phyloP scores from a whole-genome alignment of 2,888 invertebrate species.

The Bellardia pandia region DNA sequence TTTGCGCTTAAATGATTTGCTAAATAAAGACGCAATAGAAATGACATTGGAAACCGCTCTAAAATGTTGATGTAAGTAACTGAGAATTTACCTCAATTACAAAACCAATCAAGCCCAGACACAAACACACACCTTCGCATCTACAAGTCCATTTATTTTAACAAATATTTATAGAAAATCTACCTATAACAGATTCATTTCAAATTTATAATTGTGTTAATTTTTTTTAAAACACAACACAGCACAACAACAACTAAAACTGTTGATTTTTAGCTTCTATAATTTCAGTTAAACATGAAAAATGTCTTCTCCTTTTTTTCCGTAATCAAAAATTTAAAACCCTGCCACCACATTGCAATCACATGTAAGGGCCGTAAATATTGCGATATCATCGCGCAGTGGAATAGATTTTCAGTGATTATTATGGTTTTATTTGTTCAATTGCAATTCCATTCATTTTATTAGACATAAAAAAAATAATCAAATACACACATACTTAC shows the following conservation, averaged over 20 bases:
- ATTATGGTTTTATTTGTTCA: constrained; percentile 8
- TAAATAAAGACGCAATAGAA: constrained; percentile 66
- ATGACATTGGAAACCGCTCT: constrained; percentile 62
- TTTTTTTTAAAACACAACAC: not conserved
- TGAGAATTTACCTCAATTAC: constrained; percentile 30
- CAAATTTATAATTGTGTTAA: not conserved
- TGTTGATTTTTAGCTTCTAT: not conserved
- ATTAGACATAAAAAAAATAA: not conserved
- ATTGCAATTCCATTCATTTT: constrained; percentile 6
- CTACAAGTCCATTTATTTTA: constrained; percentile 4
- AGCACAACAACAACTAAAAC: not conserved
- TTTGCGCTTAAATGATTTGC: constrained; percentile 63
- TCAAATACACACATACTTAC: no score
- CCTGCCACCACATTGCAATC: constrained; percentile 8
- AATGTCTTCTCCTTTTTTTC: no score
- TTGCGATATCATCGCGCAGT: not conserved
- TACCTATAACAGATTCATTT: constrained; percentile 3
- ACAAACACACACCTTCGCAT: not conserved
- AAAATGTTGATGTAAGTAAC: constrained; percentile 17
- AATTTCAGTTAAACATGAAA: not conserved
- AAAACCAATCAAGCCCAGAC: constrained; percentile 36
- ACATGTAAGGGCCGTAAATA: constrained; percentile 34
- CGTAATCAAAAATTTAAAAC: not conserved
- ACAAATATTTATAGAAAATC: constrained; percentile 2
- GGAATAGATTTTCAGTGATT: not conserved